Evolutionary conservation across 2,113 vertebrate species (phyloP).

Genomic region (Deroptyus accipitrinus): DNA sequence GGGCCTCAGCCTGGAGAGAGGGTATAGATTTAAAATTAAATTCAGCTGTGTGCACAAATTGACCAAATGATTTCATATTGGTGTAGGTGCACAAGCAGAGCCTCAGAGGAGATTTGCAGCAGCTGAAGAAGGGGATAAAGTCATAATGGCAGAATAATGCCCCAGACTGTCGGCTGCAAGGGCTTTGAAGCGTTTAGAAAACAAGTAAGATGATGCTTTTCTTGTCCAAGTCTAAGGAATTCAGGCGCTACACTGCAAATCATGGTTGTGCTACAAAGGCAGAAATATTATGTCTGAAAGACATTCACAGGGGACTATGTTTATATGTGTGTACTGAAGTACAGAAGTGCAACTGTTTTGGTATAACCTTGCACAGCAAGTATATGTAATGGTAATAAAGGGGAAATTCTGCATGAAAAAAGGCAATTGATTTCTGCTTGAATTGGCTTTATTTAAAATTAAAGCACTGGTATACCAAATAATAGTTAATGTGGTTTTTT

Average conservation of each 20-base stretch:
- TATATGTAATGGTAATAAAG: not conserved
- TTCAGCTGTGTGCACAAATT: not conserved
- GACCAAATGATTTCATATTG: not conserved
- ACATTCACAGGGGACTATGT: not conserved
- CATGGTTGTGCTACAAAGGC: not conserved
- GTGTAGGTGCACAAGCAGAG: not conserved
- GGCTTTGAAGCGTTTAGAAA: not conserved
- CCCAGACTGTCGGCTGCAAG: not conserved
- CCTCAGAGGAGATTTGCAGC: not conserved
- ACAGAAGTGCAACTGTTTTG: not conserved
- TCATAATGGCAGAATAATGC: not conserved
- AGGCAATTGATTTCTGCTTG: not conserved
- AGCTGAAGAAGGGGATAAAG: not conserved
- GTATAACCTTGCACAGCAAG: not conserved
- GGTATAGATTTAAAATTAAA: not conserved
- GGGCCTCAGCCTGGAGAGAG: not conserved
- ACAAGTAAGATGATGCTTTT: not conserved
- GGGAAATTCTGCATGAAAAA: not conserved
- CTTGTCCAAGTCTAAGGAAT: not conserved
- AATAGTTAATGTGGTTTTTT: not conserved
- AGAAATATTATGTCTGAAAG: not conserved
- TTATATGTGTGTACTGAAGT: not conserved
- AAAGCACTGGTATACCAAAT: not conserved
- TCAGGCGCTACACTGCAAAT: not conserved
- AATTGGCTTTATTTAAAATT: not conserved